These are phyloP conservation scores for Orycteropus afer DNA, from an alignment of 2,113 vertebrate species.

Conservation along the genomic window DNA sequence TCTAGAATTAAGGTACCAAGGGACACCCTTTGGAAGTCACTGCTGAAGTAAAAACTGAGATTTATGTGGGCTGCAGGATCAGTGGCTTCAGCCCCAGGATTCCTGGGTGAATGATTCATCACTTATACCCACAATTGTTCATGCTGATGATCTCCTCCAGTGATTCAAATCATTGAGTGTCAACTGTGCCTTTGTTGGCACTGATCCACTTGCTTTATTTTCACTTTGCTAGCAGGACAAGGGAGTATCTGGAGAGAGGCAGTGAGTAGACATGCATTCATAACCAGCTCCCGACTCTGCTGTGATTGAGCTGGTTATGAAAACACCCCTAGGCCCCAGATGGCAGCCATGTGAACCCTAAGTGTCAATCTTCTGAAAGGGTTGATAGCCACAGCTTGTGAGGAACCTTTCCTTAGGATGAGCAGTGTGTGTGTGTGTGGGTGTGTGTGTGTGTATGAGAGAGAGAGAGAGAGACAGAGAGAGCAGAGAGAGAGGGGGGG, in stretches of 20 bases:
- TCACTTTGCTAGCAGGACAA: background rate
- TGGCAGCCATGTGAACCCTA: background rate
- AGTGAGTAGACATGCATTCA: background rate
- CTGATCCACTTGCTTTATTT: conserved; percentile 24
- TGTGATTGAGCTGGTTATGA: background rate
- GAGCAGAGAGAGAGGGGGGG: background rate
- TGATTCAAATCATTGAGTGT: background rate
- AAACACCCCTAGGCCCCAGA: background rate
- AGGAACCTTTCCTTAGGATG: background rate
- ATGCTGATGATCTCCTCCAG: background rate
- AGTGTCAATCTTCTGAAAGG: background rate
- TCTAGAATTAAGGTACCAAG: background rate
- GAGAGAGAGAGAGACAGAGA: background rate
- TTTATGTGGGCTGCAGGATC: background rate
- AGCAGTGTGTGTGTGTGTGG: background rate
- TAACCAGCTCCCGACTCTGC: background rate
- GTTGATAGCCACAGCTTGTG: background rate
- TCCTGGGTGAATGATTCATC: background rate
- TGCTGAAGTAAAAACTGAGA: background rate
- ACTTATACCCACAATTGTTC: background rate
- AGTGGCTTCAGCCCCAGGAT: background rate
- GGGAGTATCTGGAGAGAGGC: conserved; percentile 17
- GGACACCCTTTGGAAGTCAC: background rate
- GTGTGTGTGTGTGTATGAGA: background rate
- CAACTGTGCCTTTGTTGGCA: conserved; percentile 11